phyloP scores from a whole-genome alignment of 2,797 vertebrate species.

The Fistularia commersonii region DNA sequence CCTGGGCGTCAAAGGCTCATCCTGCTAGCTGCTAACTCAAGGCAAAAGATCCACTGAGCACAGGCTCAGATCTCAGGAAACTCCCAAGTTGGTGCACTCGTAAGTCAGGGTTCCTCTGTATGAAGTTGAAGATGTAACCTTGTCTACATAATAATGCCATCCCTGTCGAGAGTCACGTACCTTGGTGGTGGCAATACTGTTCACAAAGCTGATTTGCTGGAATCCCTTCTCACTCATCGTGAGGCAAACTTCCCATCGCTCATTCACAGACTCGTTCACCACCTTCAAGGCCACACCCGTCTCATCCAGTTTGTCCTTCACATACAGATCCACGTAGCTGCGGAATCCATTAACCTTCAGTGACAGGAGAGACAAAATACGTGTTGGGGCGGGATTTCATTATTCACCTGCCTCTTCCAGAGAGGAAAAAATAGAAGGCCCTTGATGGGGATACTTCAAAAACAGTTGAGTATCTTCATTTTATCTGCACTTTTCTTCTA shows the following conservation, averaged over 20 bases:
- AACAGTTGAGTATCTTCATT: no score
- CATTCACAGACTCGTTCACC: slow-evolving; percentile 86
- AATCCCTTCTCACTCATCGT: slow-evolving; percentile 96
- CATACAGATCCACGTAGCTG: slow-evolving; percentile 93
- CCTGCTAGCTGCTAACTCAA: no score
- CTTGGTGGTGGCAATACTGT: slow-evolving; percentile 99
- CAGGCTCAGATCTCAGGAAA: no score
- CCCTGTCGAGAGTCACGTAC: slow-evolving; percentile 56
- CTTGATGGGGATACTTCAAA: no score
- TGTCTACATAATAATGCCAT: no score
- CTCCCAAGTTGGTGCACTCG: no score
- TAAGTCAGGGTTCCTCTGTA: no score
- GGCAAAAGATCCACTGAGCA: no score
- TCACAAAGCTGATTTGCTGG: slow-evolving; percentile 97
- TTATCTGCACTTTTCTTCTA: no score
- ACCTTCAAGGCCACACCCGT: slow-evolving; percentile 85
- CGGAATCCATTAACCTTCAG: slow-evolving; percentile 86
- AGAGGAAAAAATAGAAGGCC: no score
- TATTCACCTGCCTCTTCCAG: neutral
- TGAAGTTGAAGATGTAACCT: no score
- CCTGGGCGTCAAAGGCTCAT: no score
- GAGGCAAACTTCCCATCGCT: slow-evolving; percentile 95
- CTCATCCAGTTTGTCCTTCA: slow-evolving; percentile 93
- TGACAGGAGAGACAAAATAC: neutral
- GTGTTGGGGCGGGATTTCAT: neutral